Evolutionary conservation across 2,113 vertebrate species (phyloP).

Genomic region (Nycticryphes semicollaris): DNA sequence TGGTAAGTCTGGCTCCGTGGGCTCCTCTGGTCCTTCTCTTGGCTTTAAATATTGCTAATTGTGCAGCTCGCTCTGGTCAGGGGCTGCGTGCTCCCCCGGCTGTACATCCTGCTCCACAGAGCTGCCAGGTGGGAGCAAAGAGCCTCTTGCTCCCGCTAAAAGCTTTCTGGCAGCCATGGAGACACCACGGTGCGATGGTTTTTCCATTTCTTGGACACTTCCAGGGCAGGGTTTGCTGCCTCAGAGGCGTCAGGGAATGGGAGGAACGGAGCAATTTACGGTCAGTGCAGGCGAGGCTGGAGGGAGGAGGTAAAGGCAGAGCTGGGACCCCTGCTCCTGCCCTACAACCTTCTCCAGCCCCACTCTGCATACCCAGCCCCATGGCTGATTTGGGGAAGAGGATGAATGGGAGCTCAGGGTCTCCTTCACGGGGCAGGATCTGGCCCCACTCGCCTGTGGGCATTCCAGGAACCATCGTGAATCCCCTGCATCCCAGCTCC

Average conservation of each 20-base stretch:
- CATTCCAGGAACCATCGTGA: background rate
- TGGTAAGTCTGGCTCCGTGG: conserved; percentile 32
- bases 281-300: background rate
- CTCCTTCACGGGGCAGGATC: background rate
- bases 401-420: fast-evolving
- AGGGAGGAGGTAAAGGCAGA: fast-evolving
- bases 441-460: background rate
- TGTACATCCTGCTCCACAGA: fast-evolving
- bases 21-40: background rate
- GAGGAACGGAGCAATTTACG: fast-evolving
- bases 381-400: background rate
- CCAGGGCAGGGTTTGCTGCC: background rate
- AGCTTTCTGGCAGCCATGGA: background rate
- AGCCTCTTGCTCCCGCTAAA: background rate
- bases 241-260: fast-evolving
- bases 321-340: background rate
- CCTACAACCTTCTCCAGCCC: background rate
- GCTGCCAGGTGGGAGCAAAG: background rate
- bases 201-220: background rate
- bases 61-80: fast-evolving
- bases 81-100: fast-evolving
- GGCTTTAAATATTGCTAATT: background rate
- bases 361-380: background rate
- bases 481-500: background rate
- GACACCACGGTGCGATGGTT: fast-evolving